phyloP scores from a whole-genome alignment of 2,888 invertebrate species.

The Baccha elongata region DNA sequence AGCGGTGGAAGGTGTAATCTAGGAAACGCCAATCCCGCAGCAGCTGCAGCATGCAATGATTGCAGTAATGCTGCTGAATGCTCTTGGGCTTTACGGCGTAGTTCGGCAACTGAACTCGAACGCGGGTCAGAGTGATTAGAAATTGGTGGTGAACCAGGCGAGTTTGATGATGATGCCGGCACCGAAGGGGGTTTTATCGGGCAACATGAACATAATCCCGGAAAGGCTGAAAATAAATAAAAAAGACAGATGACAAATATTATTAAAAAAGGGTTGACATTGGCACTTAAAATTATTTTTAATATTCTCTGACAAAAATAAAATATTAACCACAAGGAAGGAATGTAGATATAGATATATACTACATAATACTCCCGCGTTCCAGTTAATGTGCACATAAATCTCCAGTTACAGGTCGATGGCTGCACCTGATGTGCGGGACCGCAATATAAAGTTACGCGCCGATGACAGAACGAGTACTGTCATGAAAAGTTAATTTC shows the following conservation, averaged over 20 bases:
- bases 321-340: neutral
- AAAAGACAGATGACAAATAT: slow-evolving; percentile 34
- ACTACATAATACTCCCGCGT: too few species aligned
- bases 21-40: slow-evolving; percentile 82
- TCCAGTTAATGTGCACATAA: slow-evolving; percentile 56
- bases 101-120: slow-evolving; percentile 94
- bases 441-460: slow-evolving; percentile 10
- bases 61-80: slow-evolving; percentile 94
- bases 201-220: slow-evolving; percentile 91
- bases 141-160: slow-evolving; percentile 80
- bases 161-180: slow-evolving; percentile 79
- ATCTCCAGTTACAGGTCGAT: slow-evolving; percentile 63
- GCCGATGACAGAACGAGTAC: slow-evolving; percentile 56
- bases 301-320: neutral
- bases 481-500: slow-evolving; percentile 75
- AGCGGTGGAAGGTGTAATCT: slow-evolving; percentile 83
- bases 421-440: slow-evolving; percentile 58
- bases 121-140: slow-evolving; percentile 85
- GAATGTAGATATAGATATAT: too few species aligned
- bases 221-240: slow-evolving; percentile 85
- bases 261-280: slow-evolving; percentile 42
- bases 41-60: slow-evolving; percentile 85
- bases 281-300: neutral
- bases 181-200: slow-evolving; percentile 86
- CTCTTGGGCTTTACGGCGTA: slow-evolving; percentile 96